Percentiles rank a stretch among this genome's conserved stretches.
phyloP scores from a whole-genome alignment of 2,888 invertebrate species.

The Protula sp. region DNA sequence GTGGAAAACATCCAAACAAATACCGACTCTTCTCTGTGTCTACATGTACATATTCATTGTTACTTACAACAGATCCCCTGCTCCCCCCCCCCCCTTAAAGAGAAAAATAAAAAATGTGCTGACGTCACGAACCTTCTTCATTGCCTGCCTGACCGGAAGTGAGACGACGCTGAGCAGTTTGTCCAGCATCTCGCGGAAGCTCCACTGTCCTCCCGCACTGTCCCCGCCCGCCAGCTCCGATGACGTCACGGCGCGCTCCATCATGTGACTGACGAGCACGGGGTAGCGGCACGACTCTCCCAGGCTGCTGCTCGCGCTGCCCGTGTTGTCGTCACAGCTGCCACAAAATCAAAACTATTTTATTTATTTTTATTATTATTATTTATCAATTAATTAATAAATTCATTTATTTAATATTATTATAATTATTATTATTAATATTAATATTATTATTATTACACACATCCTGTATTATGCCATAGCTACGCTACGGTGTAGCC shows the following conservation, averaged over 20 bases:
- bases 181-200: constrained; percentile 76
- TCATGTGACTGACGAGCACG: constrained; percentile 23
- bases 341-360: too few relatives aligned
- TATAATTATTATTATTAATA: too few relatives aligned
- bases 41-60: too few relatives aligned
- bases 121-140: constrained; percentile 52
- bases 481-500: too few relatives aligned
- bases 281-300: constrained; percentile 15
- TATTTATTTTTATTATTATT: too few relatives aligned
- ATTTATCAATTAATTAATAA: neutral
- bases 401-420: constrained; percentile 5
- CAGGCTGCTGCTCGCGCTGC: constrained; percentile 51
- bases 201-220: constrained; percentile 58
- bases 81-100: too few relatives aligned
- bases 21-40: too few relatives aligned
- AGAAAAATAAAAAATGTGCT: too few relatives aligned
- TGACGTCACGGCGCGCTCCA: constrained; percentile 23
- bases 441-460: neutral
- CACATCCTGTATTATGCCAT: too few relatives aligned
- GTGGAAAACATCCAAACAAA: too few relatives aligned
- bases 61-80: too few relatives aligned
- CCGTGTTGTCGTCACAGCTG: constrained; percentile 47
- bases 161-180: constrained; percentile 75
- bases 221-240: constrained; percentile 19
- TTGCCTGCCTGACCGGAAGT: constrained; percentile 66